phyloP scores from a whole-genome alignment of 2,797 vertebrate species.

The Mastacembelus armatus region DNA sequence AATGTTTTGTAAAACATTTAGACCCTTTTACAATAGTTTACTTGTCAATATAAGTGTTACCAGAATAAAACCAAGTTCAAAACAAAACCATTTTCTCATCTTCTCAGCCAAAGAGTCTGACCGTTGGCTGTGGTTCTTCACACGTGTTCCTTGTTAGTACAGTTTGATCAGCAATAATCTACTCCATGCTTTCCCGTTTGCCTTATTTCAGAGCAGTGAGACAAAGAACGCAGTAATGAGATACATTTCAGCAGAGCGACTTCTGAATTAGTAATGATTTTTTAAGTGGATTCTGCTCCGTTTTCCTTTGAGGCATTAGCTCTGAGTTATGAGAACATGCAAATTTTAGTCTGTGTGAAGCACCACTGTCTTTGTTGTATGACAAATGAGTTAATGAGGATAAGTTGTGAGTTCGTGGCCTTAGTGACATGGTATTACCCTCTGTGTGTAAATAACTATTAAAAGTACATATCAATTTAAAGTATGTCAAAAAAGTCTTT shows the following conservation, averaged over 20 bases:
- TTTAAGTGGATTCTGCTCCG: slow-evolving; percentile 73
- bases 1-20: slow-evolving; percentile 22
- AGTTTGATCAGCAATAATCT: slow-evolving; percentile 43
- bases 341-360: slow-evolving; percentile 60
- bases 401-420: slow-evolving; percentile 44
- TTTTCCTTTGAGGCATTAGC: slow-evolving; percentile 64
- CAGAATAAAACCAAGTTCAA: slow-evolving; percentile 45
- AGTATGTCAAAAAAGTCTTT: slow-evolving; percentile 14
- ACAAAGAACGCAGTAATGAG: slow-evolving; percentile 65
- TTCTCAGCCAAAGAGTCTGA: slow-evolving; percentile 6
- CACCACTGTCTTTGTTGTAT: slow-evolving; percentile 53
- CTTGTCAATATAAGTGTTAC: slow-evolving; percentile 24
- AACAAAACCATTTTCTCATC: background rate
- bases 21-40: slow-evolving; percentile 16
- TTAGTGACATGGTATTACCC: slow-evolving; percentile 15
- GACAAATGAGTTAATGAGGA: slow-evolving; percentile 67
- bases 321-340: slow-evolving; percentile 76
- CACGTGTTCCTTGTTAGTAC: slow-evolving; percentile 22
- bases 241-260: slow-evolving; percentile 63
- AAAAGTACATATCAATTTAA: slow-evolving; percentile 29
- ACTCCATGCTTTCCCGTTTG: slow-evolving; percentile 47
- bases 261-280: slow-evolving; percentile 77
- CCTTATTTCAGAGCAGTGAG: slow-evolving; percentile 42
- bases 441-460: slow-evolving; percentile 31
- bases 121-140: slow-evolving; percentile 5